These are phyloP conservation scores for Periparus ater DNA, from an alignment of 2,797 vertebrate species.

Conservation along the genomic window DNA sequence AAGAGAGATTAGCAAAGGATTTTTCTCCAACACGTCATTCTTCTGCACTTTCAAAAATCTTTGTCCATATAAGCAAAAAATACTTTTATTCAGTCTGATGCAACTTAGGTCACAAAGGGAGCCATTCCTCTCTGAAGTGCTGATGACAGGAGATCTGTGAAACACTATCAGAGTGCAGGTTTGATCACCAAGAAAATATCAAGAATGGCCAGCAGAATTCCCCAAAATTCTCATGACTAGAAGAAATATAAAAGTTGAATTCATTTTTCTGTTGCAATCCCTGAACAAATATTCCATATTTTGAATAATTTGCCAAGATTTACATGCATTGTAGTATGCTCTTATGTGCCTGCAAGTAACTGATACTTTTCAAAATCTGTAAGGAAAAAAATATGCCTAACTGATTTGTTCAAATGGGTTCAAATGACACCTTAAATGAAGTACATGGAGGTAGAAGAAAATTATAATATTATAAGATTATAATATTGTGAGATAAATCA, in stretches of 20 bases:
- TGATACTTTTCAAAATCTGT: not conserved
- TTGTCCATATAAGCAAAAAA: not conserved
- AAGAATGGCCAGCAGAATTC: not conserved
- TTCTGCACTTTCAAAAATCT: not conserved
- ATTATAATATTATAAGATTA: too few species aligned
- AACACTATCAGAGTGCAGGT: not conserved
- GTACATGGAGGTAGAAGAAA: not conserved
- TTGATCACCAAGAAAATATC: not conserved
- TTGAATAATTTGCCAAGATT: not conserved
- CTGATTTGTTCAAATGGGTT: not conserved
- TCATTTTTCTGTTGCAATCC: not conserved
- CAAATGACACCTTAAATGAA: not conserved
- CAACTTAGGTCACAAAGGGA: not conserved
- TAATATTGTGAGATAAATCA: not conserved
- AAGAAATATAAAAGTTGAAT: not conserved
- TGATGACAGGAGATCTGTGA: not conserved
- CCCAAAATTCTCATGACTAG: not conserved
- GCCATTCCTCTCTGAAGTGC: not conserved
- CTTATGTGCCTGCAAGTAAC: not conserved
- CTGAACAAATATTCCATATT: not conserved
- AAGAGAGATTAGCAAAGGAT: not conserved
- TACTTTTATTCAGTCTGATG: not conserved
- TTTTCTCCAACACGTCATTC: not conserved
- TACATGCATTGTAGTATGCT: not conserved
- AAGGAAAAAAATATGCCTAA: accelerated